Percentiles rank a stretch among this genome's conserved stretches.
These are phyloP conservation scores for Chironomus tepperi DNA, from an alignment of 1,140 invertebrate species.

Conservation along the genomic window DNA sequence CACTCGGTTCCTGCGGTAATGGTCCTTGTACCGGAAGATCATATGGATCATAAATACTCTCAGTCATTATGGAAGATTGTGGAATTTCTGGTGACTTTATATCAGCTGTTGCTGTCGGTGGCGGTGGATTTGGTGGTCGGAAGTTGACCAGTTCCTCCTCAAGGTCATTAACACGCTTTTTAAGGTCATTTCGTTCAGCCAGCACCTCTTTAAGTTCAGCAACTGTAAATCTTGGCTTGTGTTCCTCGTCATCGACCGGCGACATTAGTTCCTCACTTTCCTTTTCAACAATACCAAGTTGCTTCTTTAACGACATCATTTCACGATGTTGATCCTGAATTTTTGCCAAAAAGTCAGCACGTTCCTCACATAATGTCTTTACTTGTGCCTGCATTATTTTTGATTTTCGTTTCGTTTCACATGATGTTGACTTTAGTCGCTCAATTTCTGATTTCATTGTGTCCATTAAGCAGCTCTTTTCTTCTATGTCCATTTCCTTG, in stretches of 20 bases:
- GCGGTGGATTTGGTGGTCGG: constrained; percentile 26
- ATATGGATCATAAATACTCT: constrained; percentile 37
- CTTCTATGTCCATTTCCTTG: constrained; percentile 67
- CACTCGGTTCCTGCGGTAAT: constrained; percentile 88
- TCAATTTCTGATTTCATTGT: constrained; percentile 80
- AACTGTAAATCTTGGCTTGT: constrained; percentile 81
- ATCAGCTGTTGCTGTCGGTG: no score
- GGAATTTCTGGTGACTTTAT: no score
- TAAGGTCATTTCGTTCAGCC: constrained; percentile 38
- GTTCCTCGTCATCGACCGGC: constrained; percentile 51
- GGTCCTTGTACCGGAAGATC: constrained; percentile 91
- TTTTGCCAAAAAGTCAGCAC: constrained; percentile 78
- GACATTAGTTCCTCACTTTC: constrained; percentile 70
- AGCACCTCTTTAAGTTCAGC: constrained; percentile 61
- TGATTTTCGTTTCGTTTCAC: constrained; percentile 75
- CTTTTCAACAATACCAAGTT: constrained; percentile 59
- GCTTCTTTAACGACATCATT: constrained; percentile 57
- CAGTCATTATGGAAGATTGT: constrained; percentile 29
- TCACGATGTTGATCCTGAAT: constrained; percentile 78
- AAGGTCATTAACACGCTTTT: constrained; percentile 36
- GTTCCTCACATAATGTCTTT: constrained; percentile 73
- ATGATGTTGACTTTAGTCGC: constrained; percentile 66
- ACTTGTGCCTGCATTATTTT: constrained; percentile 75
- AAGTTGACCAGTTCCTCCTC: constrained; percentile 35
- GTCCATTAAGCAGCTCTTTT: constrained; percentile 74